A percentile compares a stretch with the other conserved stretches of the same genome.
Conservation (phyloP, 2,113 vertebrate species). For the Hucho hucho region DNA sequence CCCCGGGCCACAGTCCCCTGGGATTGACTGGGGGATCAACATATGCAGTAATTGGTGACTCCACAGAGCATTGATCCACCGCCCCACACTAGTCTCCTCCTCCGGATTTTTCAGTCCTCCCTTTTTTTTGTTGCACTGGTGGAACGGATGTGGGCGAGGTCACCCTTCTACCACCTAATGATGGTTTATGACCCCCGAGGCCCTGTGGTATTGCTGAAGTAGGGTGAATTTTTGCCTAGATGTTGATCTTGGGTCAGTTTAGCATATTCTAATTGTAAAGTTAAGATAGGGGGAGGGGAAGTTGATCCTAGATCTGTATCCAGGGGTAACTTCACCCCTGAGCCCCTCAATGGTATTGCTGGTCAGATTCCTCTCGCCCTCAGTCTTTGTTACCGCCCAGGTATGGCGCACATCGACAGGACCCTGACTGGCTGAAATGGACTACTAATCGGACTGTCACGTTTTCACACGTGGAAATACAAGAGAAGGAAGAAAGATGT, state of each 20-base stretch:
- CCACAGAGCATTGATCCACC: slow-evolving; percentile 14
- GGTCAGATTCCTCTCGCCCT: neutral
- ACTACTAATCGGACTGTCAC: slow-evolving; percentile 67
- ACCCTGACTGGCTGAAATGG: slow-evolving; percentile 39
- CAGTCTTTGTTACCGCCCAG: slow-evolving; percentile 21
- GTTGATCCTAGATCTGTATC: too few species aligned
- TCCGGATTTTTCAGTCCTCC: neutral
- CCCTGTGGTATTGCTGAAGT: neutral
- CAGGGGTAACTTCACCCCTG: too few species aligned
- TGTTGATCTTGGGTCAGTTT: too few species aligned
- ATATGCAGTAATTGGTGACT: slow-evolving; percentile 16
- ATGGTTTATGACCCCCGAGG: slow-evolving; percentile 30
- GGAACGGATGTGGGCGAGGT: neutral
- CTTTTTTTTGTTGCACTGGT: neutral
- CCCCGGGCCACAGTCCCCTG: neutral
- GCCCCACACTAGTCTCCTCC: neutral
- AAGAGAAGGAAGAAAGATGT: slow-evolving; percentile 13
- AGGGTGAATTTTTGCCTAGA: too few species aligned
- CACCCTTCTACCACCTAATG: slow-evolving; percentile 23
- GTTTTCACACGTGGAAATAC: slow-evolving; percentile 53
- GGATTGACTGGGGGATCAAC: neutral
- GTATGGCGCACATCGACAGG: slow-evolving; percentile 26
- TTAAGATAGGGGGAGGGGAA: too few species aligned
- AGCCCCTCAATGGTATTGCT: neutral
- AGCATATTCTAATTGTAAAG: too few species aligned